Conservation (phyloP, 2,888 invertebrate genomes). For the Zaprionus lineosus region DNA sequence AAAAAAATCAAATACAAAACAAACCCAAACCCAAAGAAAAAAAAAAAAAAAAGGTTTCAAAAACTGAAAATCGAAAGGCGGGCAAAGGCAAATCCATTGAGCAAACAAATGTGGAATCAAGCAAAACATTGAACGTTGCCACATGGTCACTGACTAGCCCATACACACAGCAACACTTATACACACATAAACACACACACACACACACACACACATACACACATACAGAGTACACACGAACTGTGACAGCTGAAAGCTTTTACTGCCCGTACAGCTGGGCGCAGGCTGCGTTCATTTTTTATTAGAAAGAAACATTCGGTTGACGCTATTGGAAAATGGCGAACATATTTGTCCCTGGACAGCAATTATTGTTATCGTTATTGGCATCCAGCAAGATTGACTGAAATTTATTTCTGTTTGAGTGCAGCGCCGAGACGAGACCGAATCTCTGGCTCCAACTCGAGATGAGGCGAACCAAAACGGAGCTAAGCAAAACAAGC, state of each 20-base stretch:
- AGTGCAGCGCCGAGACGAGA: conserved; percentile 52
- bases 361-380: conserved; percentile 78
- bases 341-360: conserved; percentile 79
- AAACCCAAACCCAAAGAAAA: conserved; percentile 2
- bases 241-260: conserved; percentile 54
- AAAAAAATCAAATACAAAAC: conserved; percentile 1
- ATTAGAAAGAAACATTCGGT: conserved; percentile 75
- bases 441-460: too few species aligned
- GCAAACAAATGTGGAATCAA: conserved; percentile 78
- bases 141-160: conserved; percentile 22
- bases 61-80: conserved; percentile 63
- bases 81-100: conserved; percentile 71
- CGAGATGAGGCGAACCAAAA: conserved; percentile 13
- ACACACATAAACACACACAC: conserved; percentile 7
- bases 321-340: conserved; percentile 79
- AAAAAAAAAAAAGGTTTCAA: conserved; percentile 35
- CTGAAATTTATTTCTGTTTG: conserved; percentile 74
- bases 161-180: conserved; percentile 9
- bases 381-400: conserved; percentile 76
- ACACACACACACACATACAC: conserved; percentile 7
- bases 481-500: conserved; percentile 23
- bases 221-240: conserved; percentile 3
- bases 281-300: conserved; percentile 72
- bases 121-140: conserved; percentile 62
- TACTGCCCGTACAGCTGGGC: conserved; percentile 66